Conservation (phyloP, 2,888 invertebrate genomes). For the Yponomeuta malinellus region DNA sequence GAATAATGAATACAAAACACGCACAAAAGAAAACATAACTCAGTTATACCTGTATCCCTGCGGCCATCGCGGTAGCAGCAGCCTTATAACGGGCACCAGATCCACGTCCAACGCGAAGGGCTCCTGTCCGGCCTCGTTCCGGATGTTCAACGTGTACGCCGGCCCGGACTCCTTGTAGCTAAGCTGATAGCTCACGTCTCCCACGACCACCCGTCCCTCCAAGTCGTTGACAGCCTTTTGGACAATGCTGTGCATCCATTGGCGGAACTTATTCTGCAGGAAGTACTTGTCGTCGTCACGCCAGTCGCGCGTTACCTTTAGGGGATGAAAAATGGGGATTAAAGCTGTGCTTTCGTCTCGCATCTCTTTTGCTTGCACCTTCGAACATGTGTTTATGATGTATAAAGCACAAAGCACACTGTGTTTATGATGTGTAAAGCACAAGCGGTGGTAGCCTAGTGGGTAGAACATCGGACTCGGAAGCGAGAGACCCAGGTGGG, state of each 20-base stretch:
- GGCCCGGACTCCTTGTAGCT: slow-evolving; percentile 65
- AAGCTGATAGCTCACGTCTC: slow-evolving; percentile 43
- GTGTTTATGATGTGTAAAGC: too few species aligned
- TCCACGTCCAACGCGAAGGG: slow-evolving; percentile 60
- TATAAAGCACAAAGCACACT: too few species aligned
- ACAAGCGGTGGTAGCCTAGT: too few species aligned
- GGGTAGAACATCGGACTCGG: too few species aligned
- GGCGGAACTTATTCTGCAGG: slow-evolving; percentile 58
- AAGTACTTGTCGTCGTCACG: slow-evolving; percentile 61
- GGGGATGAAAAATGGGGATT: slow-evolving; percentile 17
- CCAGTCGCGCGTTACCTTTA: slow-evolving; percentile 57
- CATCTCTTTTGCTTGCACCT: too few species aligned
- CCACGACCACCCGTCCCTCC: slow-evolving; percentile 39
- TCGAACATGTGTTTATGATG: too few species aligned
- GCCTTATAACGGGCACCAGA: slow-evolving; percentile 70
- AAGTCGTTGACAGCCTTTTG: slow-evolving; percentile 57
- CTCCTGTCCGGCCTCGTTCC: slow-evolving; percentile 31
- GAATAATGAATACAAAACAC: too few species aligned
- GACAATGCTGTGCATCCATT: slow-evolving; percentile 72
- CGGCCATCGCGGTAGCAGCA: slow-evolving; percentile 58
- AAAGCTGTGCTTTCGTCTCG: too few species aligned
- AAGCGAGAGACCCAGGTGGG: too few species aligned
- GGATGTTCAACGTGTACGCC: slow-evolving; percentile 70
- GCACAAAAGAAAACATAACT: too few species aligned
- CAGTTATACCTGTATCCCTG: slow-evolving; percentile 44